phyloP scores from a whole-genome alignment of 2,888 invertebrate genomes.

The Melitaea athalia region DNA sequence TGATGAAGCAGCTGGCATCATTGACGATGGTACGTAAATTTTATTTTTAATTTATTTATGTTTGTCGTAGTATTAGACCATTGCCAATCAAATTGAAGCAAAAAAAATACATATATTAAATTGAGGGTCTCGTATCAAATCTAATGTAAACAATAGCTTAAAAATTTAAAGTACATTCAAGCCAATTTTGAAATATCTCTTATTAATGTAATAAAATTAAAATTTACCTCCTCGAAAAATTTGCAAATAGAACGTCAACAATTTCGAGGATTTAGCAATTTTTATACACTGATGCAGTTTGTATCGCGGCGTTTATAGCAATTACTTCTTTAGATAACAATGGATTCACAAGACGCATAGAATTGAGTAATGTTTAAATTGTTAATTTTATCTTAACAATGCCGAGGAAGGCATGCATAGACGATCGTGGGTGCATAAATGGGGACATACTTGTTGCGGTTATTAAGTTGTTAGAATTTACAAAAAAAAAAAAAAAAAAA shows the following conservation, averaged over 20 bases:
- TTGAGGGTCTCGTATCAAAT: too few relatives aligned
- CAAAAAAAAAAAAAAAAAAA: not conserved
- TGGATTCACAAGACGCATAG: conserved; percentile 14
- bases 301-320: conserved; percentile 8
- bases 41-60: too few relatives aligned
- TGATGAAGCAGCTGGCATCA: conserved; percentile 81
- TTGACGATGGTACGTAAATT: conserved; percentile 72
- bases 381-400: conserved; percentile 16
- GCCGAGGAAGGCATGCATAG: not conserved
- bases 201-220: not conserved
- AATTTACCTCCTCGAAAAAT: not conserved
- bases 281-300: conserved; percentile 6
- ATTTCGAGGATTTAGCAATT: not conserved
- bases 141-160: not conserved
- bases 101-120: too few relatives aligned
- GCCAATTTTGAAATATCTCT: too few relatives aligned
- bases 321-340: conserved; percentile 11
- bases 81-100: too few relatives aligned
- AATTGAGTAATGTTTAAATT: conserved; percentile 9
- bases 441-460: not conserved
- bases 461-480: not conserved
- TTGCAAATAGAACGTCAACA: conserved; percentile 10
- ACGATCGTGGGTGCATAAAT: not conserved
- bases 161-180: not conserved
- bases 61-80: too few relatives aligned